phyloP scores from a whole-genome alignment of 2,888 invertebrate genomes.

The Chrysolina oricalcia region DNA sequence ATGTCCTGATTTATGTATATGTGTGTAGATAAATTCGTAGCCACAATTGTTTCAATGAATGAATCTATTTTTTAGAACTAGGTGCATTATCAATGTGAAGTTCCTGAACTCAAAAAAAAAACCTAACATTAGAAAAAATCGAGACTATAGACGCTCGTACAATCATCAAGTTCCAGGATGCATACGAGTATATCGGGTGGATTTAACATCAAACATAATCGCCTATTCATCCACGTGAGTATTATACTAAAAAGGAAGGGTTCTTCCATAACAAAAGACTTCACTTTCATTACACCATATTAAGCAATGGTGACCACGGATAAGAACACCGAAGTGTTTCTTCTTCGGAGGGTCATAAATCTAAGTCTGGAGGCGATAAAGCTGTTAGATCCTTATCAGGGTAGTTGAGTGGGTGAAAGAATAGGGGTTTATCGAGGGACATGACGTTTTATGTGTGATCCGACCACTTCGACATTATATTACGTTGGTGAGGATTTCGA shows the following conservation, averaged over 20 bases:
- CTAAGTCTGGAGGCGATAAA: slow-evolving; percentile 36
- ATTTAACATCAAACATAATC: not conserved
- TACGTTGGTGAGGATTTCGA: not conserved
- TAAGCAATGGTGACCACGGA: not conserved
- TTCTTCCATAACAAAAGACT: slow-evolving; percentile 3
- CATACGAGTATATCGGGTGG: slow-evolving; percentile 7
- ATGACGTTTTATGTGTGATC: slow-evolving; percentile 35
- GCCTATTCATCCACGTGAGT: not conserved
- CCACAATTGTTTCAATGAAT: too few species aligned
- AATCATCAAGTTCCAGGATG: not conserved
- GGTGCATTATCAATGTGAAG: too few species aligned
- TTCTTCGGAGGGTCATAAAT: slow-evolving; percentile 16
- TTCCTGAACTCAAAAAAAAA: too few species aligned
- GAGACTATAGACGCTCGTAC: not conserved
- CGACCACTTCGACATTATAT: slow-evolving; percentile 26
- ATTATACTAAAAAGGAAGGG: slow-evolving; percentile 17
- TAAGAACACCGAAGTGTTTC: slow-evolving; percentile 4
- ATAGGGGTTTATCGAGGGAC: slow-evolving; percentile 38
- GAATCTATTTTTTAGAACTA: too few species aligned
- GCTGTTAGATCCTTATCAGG: slow-evolving; percentile 42
- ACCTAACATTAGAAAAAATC: not conserved
- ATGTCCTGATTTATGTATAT: too few species aligned
- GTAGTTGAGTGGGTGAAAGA: slow-evolving; percentile 37
- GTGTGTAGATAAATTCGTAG: too few species aligned
- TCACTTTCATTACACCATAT: slow-evolving; percentile 8